Percentiles rank a stretch among this genome's conserved stretches.
phyloP scores from a whole-genome alignment of 2,113 vertebrate genomes.

The Chloebia gouldiae region DNA sequence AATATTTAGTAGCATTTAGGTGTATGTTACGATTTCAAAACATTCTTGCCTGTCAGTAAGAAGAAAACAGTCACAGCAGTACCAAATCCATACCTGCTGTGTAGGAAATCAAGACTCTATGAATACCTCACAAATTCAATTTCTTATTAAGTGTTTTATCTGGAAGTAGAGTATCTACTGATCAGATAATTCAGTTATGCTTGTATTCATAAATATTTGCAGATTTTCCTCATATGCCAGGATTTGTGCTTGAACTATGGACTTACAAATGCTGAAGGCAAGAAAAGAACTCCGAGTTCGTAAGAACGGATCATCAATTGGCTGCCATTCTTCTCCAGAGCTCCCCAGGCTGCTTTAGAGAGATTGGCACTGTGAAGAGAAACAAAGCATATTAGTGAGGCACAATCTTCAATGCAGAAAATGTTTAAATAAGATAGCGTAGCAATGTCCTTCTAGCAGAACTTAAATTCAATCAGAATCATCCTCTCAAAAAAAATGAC shows the following conservation, averaged over 20 bases:
- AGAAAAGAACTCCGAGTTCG: slow-evolving; percentile 93
- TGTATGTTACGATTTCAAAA: background rate
- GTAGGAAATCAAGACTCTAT: background rate
- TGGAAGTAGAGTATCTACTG: background rate
- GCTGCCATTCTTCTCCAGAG: slow-evolving; percentile 87
- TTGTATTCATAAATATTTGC: background rate
- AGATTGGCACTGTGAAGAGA: slow-evolving; percentile 86
- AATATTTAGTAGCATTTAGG: background rate
- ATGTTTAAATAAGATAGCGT: background rate
- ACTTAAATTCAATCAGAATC: background rate
- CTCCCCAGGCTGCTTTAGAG: slow-evolving; percentile 97
- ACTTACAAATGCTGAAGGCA: slow-evolving; percentile 94
- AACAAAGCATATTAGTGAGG: background rate
- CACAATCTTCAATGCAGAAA: background rate
- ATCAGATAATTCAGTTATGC: background rate
- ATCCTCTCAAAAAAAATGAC: background rate
- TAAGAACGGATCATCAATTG: slow-evolving; percentile 98
- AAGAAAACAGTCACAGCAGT: background rate
- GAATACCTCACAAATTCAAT: background rate
- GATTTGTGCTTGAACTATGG: background rate
- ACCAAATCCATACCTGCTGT: background rate
- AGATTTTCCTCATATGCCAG: background rate
- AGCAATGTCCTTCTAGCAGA: background rate
- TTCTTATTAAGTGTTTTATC: background rate
- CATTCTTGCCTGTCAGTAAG: background rate